Base-by-base conservation (phyloP, 1,140 invertebrate species). In the Ectropis grisescens region DNA sequence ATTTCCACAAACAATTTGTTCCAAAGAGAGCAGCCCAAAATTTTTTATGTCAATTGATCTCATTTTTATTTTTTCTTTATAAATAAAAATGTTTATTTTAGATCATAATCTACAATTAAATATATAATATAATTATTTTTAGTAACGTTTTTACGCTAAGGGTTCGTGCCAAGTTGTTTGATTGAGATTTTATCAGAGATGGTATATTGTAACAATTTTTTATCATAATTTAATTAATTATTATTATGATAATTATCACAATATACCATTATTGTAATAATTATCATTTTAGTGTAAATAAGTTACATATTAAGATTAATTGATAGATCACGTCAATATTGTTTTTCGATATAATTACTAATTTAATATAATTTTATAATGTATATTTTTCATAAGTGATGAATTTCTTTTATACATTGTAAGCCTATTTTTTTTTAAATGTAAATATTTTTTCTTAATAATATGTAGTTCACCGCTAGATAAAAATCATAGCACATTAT, bases 1-100 rank as follows among this genome's bases (percentile, higher is more conserved):
- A n/a, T 56, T 56, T 51, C 52, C 50, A 61, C 52, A 69, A 79
- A 64, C n/a, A n/a, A n/a, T n/a, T 70, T 79, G 68, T 76, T 76
- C 75, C 75, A 80, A 80, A 80, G 71, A 75, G 64, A 70, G 64
- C 75, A 76, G 66, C 69, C 75, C 68, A 80, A 80, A 78, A 80
- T 55, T 64, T 71, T 59, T 64, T 61, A 74, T n/a, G n/a, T 72
- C 59, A 62, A 70, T 72, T 80, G 75, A 80, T 80, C 75, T 80
- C 75, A 80, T 76, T 74, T 71, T 60, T 65, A 67, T 68, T 60
- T 62, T 72, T 64, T 69, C 62, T 67, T 69, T 72, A 46, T 72
- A 72, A 60, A 69, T 45, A 48, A 61, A 62, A 68, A 61, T 58
- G 53, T 76, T 71, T 75, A 69, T 64, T 72, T 64, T 71, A 64